phyloP scores from a whole-genome alignment of 2,888 invertebrate genomes.

The Amiota mariae region DNA sequence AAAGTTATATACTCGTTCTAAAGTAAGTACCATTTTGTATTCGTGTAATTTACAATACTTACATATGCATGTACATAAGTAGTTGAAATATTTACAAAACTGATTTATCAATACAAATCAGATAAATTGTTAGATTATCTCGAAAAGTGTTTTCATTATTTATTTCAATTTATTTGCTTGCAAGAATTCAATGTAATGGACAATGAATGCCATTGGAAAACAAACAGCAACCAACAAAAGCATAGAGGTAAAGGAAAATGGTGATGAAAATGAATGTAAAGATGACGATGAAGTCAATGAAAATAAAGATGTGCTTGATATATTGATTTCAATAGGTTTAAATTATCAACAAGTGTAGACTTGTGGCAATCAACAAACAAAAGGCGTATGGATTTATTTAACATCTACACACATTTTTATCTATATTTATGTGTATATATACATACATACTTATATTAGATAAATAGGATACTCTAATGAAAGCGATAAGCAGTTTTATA shows the following conservation, averaged over 20 bases:
- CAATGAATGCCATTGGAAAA: neutral
- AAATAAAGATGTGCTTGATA: constrained; percentile 3
- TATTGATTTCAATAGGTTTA: constrained; percentile 29
- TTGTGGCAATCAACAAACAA: constrained; percentile 33
- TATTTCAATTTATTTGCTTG: constrained; percentile 23
- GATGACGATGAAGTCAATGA: neutral
- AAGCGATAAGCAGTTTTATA: neutral
- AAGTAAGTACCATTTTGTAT: too few species aligned
- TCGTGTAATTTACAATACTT: too few species aligned
- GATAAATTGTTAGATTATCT: neutral
- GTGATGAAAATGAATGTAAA: neutral
- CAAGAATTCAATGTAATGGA: constrained; percentile 4
- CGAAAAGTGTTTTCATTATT: neutral
- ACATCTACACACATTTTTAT: constrained; percentile 1
- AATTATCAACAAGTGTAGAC: constrained; percentile 31
- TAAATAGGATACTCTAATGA: neutral
- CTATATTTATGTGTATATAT: neutral
- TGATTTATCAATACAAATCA: constrained; percentile 8
- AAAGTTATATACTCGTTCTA: too few species aligned
- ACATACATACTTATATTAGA: constrained; percentile 4
- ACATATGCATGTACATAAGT: too few species aligned
- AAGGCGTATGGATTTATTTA: neutral
- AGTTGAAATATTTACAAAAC: constrained; percentile 13
- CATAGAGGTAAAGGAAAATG: neutral
- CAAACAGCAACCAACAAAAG: too few species aligned